Evolutionary conservation across 2,797 vertebrate species (phyloP).

Genomic region (Sebastes itinus): DNA sequence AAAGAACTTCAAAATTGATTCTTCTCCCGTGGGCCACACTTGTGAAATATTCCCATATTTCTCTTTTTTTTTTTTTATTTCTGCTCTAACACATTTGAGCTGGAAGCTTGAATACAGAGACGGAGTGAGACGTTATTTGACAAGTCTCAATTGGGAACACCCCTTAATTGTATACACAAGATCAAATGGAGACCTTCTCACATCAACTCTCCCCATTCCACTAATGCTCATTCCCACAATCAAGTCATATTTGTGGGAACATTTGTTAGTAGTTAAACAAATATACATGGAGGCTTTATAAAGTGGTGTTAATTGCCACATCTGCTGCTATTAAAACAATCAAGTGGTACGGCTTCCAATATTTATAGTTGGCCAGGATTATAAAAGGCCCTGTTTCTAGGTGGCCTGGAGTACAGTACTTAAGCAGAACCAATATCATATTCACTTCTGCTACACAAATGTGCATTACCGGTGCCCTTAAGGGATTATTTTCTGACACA

Average conservation of each 20-base stretch:
- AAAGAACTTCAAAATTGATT: slow-evolving; percentile 52
- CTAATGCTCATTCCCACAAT: slow-evolving; percentile 84
- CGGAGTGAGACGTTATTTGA: slow-evolving; percentile 80
- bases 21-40: slow-evolving; percentile 10
- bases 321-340: slow-evolving; percentile 89
- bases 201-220: slow-evolving; percentile 76
- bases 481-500: slow-evolving; percentile 76
- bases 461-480: slow-evolving; percentile 76
- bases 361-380: slow-evolving; percentile 84
- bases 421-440: slow-evolving; percentile 79
- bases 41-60: slow-evolving; percentile 47
- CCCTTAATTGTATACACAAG: slow-evolving; percentile 81
- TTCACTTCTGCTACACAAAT: slow-evolving; percentile 76
- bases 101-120: slow-evolving; percentile 61
- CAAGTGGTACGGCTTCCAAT: slow-evolving; percentile 78
- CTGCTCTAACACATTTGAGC: slow-evolving; percentile 49
- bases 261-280: slow-evolving; percentile 87
- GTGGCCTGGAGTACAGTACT: slow-evolving; percentile 77
- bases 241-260: slow-evolving; percentile 86
- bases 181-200: slow-evolving; percentile 72
- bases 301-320: slow-evolving; percentile 88
- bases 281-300: slow-evolving; percentile 84
- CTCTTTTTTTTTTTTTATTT: slow-evolving; percentile 24
- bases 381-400: slow-evolving; percentile 75
- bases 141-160: slow-evolving; percentile 78